A percentile compares a stretch with the other conserved stretches of the same genome.
Evolutionary conservation across 2,113 vertebrate species (phyloP).

Genomic region (Etheostoma spectabile): DNA sequence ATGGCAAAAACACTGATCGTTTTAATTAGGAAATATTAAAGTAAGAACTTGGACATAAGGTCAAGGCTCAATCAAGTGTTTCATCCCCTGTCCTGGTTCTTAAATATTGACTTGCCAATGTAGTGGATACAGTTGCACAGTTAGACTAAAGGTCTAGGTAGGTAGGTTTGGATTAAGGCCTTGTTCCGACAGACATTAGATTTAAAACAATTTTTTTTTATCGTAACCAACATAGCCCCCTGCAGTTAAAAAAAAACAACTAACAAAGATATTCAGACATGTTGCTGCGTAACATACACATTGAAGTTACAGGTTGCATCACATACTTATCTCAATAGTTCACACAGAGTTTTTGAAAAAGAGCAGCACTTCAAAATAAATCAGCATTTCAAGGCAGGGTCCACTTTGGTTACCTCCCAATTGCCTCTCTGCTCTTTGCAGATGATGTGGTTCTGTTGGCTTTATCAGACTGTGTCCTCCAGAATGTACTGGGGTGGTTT

Average conservation of each 20-base stretch:
- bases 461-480: not conserved
- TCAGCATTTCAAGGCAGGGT: not conserved
- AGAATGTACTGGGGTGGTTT: not conserved
- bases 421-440: not conserved
- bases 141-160: not conserved
- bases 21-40: slow-evolving; percentile 17
- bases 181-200: not conserved
- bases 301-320: too few species aligned
- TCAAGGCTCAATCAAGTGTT: slow-evolving; percentile 14
- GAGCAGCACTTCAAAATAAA: too few species aligned
- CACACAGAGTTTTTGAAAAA: too few species aligned
- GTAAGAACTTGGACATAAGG: slow-evolving; percentile 4
- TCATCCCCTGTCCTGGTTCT: not conserved
- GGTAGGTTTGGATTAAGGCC: not conserved
- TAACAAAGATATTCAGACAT: too few species aligned
- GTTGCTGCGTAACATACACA: too few species aligned
- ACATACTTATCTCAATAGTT: too few species aligned
- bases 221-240: too few species aligned
- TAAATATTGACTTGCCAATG: not conserved
- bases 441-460: not conserved
- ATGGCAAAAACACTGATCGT: not conserved
- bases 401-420: not conserved
- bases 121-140: slow-evolving; percentile 2
- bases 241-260: too few species aligned
- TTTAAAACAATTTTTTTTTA: too few species aligned